Evolutionary conservation across 2,888 invertebrate genomes (phyloP).

Genomic region (Tridacna crocea): DNA sequence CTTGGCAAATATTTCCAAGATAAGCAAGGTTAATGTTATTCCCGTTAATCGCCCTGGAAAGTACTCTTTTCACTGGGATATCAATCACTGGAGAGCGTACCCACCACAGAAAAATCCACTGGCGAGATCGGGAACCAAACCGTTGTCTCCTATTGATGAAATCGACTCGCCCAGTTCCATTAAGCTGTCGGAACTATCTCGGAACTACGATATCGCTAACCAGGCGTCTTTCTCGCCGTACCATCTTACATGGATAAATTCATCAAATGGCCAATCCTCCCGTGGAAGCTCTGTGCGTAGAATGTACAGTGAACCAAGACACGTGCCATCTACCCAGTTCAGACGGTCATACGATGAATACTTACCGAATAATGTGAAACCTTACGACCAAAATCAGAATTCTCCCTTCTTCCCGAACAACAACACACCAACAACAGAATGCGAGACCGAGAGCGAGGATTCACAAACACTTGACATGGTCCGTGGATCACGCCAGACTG

Average conservation of each 20-base stretch:
- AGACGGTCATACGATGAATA: constrained; percentile 33
- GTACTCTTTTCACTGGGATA: constrained; percentile 67
- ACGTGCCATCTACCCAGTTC: constrained; percentile 22
- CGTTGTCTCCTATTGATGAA: constrained; percentile 72
- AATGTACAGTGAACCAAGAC: constrained; percentile 28
- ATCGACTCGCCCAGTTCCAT: constrained; percentile 60
- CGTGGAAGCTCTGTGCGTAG: constrained; percentile 55
- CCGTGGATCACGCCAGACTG: neutral
- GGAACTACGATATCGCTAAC: constrained; percentile 59
- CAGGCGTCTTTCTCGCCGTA: constrained; percentile 71
- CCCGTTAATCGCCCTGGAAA: constrained; percentile 60
- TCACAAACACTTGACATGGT: constrained; percentile 24
- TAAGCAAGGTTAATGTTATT: constrained; percentile 62
- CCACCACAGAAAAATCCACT: constrained; percentile 37
- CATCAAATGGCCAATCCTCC: constrained; percentile 44
- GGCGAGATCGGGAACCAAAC: constrained; percentile 41
- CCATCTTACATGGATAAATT: constrained; percentile 68
- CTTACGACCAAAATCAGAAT: constrained; percentile 49
- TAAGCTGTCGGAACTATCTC: constrained; percentile 54
- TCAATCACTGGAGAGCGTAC: constrained; percentile 64
- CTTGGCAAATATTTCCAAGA: constrained; percentile 22
- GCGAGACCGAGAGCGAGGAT: constrained; percentile 61
- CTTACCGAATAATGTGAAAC: constrained; percentile 24
- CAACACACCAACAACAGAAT: constrained; percentile 74
- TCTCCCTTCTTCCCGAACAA: constrained; percentile 73